Evolutionary conservation across 1,140 invertebrate genomes (phyloP).

Genomic region (Lepidurus couesii): DNA sequence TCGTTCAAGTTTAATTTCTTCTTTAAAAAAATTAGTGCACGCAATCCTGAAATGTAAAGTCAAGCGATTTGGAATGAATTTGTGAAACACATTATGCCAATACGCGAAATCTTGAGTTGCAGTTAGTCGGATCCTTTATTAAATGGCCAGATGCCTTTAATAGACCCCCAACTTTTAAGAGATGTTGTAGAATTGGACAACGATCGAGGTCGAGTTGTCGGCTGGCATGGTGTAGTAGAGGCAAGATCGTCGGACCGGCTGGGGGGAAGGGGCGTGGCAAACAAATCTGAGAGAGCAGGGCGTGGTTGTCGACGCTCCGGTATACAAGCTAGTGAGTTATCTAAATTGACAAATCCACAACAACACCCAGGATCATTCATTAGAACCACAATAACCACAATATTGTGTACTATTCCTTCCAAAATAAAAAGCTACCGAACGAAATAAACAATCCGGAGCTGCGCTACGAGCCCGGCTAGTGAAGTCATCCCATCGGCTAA

Average conservation of each 20-base stretch:
- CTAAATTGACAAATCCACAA: not conserved
- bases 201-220: not conserved
- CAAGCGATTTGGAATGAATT: not conserved
- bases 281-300: not conserved
- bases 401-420: too few relatives aligned
- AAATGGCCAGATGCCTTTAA: conserved; percentile 9
- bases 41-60: not conserved
- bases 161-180: not conserved
- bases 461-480: too few relatives aligned
- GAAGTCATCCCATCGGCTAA: too few relatives aligned
- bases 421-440: too few relatives aligned
- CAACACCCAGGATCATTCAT: too few relatives aligned
- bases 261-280: conserved; percentile 2
- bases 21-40: not conserved
- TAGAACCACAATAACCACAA: too few relatives aligned
- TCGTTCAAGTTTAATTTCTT: not conserved
- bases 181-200: not conserved
- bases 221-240: not conserved
- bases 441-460: too few relatives aligned
- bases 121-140: not conserved
- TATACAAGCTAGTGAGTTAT: not conserved
- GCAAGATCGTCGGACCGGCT: not conserved
- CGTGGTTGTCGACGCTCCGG: not conserved
- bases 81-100: not conserved
- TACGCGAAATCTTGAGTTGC: not conserved